Evolutionary conservation across 1,140 invertebrate genomes (phyloP).

Genomic region (Drosophila athabasca): DNA sequence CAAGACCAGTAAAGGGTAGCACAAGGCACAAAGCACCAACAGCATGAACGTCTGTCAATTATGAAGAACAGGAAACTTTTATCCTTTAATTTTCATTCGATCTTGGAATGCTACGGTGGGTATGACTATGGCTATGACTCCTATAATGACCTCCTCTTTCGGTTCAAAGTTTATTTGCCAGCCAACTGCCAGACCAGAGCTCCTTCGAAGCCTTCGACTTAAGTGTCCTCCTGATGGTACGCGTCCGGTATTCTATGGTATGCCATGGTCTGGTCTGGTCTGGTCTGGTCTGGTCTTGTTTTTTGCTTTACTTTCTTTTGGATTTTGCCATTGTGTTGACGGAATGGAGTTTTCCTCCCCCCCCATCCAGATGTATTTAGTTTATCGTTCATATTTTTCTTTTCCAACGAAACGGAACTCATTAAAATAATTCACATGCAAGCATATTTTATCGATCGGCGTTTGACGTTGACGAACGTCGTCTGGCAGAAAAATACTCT

Average conservation of each 20-base stretch:
- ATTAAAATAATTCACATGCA: constrained; percentile 82
- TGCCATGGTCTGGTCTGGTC: too few relatives aligned
- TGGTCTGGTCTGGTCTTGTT: constrained; percentile 33
- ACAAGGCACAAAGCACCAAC: constrained; percentile 9
- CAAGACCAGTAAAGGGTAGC: constrained; percentile 12
- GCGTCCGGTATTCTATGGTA: not conserved
- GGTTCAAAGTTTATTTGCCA: constrained; percentile 67
- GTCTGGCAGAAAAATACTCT: constrained; percentile 38
- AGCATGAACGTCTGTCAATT: constrained; percentile 17
- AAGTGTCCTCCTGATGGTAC: constrained; percentile 28
- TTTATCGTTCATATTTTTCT: constrained; percentile 79
- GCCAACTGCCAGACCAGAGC: constrained; percentile 34
- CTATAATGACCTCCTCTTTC: constrained; percentile 36
- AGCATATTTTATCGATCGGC: constrained; percentile 76
- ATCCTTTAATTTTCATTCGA: constrained; percentile 31
- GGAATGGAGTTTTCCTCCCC: not conserved
- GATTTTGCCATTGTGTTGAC: constrained; percentile 41
- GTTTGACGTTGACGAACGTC: constrained; percentile 78
- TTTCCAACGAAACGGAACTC: constrained; percentile 78
- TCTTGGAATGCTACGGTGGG: not conserved
- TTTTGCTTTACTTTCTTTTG: constrained; percentile 40
- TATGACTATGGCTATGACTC: too few relatives aligned
- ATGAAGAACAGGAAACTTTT: constrained; percentile 33
- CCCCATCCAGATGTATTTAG: constrained; percentile 69
- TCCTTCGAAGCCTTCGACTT: not conserved